A percentile compares a stretch with the other conserved stretches of the same genome.
These are phyloP conservation scores for Tipula confusa DNA, from an alignment of 2,888 invertebrate species.

Conservation along the genomic window DNA sequence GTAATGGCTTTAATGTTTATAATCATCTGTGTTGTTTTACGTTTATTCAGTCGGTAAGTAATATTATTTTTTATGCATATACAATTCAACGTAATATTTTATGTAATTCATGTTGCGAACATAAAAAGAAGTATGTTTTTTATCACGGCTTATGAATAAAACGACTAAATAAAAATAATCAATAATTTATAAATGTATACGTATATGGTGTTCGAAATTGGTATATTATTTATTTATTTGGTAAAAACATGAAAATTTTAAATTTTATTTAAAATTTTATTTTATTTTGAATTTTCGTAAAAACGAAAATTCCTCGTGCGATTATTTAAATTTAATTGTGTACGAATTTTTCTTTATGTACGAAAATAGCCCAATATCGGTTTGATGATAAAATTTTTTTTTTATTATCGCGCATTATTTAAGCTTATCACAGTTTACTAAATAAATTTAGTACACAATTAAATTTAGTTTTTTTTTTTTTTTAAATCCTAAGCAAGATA, in stretches of 20 bases:
- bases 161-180: not conserved
- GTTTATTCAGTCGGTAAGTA: slow-evolving; percentile 86
- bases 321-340: not conserved
- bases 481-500: too few relatives aligned
- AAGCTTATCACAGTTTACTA: not conserved
- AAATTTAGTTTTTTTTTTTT: too few relatives aligned
- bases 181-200: slow-evolving; percentile 43
- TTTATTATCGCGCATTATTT: not conserved
- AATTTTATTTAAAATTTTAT: not conserved
- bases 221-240: not conserved
- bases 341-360: not conserved
- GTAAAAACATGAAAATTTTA: not conserved
- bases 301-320: not conserved
- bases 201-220: not conserved
- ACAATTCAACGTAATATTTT: slow-evolving; percentile 31
- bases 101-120: not conserved
- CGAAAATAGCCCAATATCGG: not conserved
- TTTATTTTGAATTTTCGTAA: not conserved
- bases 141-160: slow-evolving; percentile 39
- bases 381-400: not conserved
- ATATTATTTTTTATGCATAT: slow-evolving; percentile 34
- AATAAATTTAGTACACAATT: too few relatives aligned
- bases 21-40: slow-evolving; percentile 86
- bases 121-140: not conserved
- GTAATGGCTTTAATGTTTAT: slow-evolving; percentile 92